Evolutionary conservation across 1,140 invertebrate species (phyloP), one percentile per base, ranked within the genome.

Genomic region (Dryas iulia): DNA sequence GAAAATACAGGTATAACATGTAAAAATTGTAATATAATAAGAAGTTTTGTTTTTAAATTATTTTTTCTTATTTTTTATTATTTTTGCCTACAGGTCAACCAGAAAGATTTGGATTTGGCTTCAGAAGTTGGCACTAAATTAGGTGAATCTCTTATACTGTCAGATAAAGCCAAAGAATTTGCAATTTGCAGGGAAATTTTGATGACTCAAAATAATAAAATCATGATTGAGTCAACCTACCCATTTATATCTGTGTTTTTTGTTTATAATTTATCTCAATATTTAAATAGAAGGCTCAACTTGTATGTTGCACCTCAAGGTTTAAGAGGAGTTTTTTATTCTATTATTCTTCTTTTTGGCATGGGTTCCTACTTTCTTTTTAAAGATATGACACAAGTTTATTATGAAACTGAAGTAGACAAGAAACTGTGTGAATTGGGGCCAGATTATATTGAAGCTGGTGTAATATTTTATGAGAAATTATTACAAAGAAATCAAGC

Each of bases 121-220:
- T 91, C 93, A 1, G 92, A 94, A 61, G 90, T 90, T 54, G 95
- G 95, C 0, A 85, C 93, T 72, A 76, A 93, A 35, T 90, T 97
- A 12, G 77, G 94, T 28, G 81, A 95, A 2, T 93, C 96, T 1
- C 73, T 97, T 12, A 80, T 96, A 1, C 76, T 97, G 1, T 94
- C 95, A 8, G 94, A 96, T 52, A 94, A 96, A 53, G 96, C 96
- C 4, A 94, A 96, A 79, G 93, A 96, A 64, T 97, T 96, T 92
- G 96, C 94, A 10, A 94, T 97, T 23, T 96, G 95, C 59, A 92
- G 94, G 66, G 94, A 97, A 90, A 93, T 97, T 52, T 80, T 94
- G 59, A 92, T 93, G 79, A 83, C 92, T 10, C 86, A 94, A 59
- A 94, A 93, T 7, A 81, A 93, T 56, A 92, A 94, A 72, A 74